Percentiles rank a stretch among this genome's conserved stretches.
phyloP scores from a whole-genome alignment of 2,113 vertebrate genomes.

The Dipodomys merriami region DNA sequence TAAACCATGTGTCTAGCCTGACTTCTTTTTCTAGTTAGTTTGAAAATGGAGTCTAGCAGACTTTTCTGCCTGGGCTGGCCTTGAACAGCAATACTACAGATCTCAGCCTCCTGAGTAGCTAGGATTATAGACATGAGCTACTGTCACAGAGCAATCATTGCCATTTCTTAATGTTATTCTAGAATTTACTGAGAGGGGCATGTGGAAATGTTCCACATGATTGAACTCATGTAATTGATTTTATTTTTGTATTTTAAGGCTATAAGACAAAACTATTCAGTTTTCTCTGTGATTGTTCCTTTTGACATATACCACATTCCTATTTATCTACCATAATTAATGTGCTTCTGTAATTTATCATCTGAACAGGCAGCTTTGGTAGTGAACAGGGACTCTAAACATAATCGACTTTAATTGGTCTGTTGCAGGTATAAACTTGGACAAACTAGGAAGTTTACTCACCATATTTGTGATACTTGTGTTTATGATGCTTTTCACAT shows the following conservation, averaged over 20 bases:
- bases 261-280: not conserved
- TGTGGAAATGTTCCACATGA: not conserved
- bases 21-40: too few relatives aligned
- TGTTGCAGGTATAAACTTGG: not conserved
- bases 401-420: not conserved
- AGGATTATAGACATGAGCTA: too few relatives aligned
- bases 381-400: not conserved
- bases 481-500: not conserved
- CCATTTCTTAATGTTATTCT: constrained; percentile 15
- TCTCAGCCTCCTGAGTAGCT: too few relatives aligned
- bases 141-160: too few relatives aligned
- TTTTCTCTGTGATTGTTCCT: not conserved
- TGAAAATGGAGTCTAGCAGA: too few relatives aligned
- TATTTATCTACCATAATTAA: not conserved
- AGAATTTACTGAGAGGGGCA: not conserved
- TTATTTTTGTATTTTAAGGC: constrained; percentile 21
- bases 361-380: not conserved
- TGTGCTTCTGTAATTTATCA: not conserved
- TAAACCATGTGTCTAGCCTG: too few relatives aligned
- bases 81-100: too few relatives aligned
- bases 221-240: constrained; percentile 1
- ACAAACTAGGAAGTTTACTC: not conserved
- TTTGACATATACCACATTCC: not conserved
- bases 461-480: not conserved
- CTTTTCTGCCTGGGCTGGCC: too few relatives aligned